Percentiles rank a stretch among this genome's conserved stretches.
Evolutionary conservation across 2,888 invertebrate species (phyloP).

Genomic region (Dichetophora obliterata): DNA sequence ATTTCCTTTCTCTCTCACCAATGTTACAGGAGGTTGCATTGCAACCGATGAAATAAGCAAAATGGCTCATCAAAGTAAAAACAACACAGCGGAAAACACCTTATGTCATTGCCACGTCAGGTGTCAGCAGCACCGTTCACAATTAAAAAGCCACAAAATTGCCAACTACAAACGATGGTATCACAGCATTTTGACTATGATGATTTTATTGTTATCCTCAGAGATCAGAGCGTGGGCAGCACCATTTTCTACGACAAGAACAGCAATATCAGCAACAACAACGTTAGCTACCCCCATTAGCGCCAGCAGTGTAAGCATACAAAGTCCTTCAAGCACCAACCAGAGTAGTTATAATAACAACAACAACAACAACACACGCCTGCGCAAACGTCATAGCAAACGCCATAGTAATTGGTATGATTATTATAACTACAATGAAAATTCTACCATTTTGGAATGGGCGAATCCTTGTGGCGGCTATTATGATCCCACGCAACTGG

Average conservation of each 20-base stretch:
- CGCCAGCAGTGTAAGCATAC: conserved; percentile 19
- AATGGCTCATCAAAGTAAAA: conserved; percentile 53
- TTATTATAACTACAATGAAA: conserved; percentile 56
- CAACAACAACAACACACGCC: conserved; percentile 41
- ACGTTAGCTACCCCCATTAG: conserved; percentile 40
- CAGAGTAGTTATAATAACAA: conserved; percentile 29
- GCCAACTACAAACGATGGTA: not conserved
- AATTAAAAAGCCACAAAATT: not conserved
- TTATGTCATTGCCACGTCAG: conserved; percentile 43
- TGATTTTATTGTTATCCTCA: conserved; percentile 43
- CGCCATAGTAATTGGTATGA: conserved; percentile 64
- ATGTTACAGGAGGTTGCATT: conserved; percentile 59
- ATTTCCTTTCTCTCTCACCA: not conserved
- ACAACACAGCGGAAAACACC: conserved; percentile 36
- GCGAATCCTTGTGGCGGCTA: conserved; percentile 62
- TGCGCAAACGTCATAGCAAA: conserved; percentile 63
- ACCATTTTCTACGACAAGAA: not conserved
- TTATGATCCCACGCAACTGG: conserved; percentile 52
- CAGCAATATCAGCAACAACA: not conserved
- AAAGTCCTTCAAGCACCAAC: not conserved
- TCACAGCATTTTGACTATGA: conserved; percentile 37
- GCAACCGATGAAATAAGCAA: conserved; percentile 60
- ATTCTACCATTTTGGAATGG: conserved; percentile 61
- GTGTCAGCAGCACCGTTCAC: conserved; percentile 17
- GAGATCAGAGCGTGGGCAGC: conserved; percentile 45